These are phyloP conservation scores for Clinocottus analis DNA, from an alignment of 2,113 vertebrate genomes.

Conservation along the genomic window DNA sequence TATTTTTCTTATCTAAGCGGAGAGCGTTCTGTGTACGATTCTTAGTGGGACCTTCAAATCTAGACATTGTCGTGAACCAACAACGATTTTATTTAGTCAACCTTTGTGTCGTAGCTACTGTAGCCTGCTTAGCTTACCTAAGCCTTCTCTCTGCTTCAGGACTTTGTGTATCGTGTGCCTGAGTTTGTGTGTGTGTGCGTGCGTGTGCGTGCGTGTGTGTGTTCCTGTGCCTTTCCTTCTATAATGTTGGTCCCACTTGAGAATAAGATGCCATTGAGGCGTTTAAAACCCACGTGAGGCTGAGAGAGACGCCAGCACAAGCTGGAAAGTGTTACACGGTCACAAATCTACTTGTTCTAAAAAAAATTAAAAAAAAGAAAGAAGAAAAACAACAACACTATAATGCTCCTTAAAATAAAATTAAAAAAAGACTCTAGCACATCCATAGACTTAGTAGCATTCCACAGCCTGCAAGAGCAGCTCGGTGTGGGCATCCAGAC, in stretches of 20 bases:
- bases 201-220: conserved; percentile 77
- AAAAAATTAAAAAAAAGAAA: too few species aligned
- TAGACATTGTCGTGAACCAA: conserved; percentile 75
- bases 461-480: conserved; percentile 71
- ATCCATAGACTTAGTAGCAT: conserved; percentile 78
- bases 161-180: conserved; percentile 79
- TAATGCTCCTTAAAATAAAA: too few species aligned
- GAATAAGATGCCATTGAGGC: conserved; percentile 76
- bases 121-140: conserved; percentile 82
- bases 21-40: conserved; percentile 69
- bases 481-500: conserved; percentile 70
- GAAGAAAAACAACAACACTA: conserved; percentile 31
- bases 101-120: conserved; percentile 82
- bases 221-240: conserved; percentile 83
- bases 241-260: conserved; percentile 82
- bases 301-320: conserved; percentile 64
- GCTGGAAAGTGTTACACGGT: conserved; percentile 57
- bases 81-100: conserved; percentile 77
- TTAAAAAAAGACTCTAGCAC: conserved; percentile 69
- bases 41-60: conserved; percentile 79
- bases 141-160: conserved; percentile 82
- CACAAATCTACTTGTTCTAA: conserved; percentile 54
- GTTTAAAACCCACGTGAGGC: conserved; percentile 55
- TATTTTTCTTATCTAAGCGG: conserved; percentile 74
- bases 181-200: conserved; percentile 76